Percentiles rank a stretch among this genome's conserved stretches.
Evolutionary conservation across 1,140 invertebrate species (phyloP).

Genomic region (Zaprionus lachaisei): DNA sequence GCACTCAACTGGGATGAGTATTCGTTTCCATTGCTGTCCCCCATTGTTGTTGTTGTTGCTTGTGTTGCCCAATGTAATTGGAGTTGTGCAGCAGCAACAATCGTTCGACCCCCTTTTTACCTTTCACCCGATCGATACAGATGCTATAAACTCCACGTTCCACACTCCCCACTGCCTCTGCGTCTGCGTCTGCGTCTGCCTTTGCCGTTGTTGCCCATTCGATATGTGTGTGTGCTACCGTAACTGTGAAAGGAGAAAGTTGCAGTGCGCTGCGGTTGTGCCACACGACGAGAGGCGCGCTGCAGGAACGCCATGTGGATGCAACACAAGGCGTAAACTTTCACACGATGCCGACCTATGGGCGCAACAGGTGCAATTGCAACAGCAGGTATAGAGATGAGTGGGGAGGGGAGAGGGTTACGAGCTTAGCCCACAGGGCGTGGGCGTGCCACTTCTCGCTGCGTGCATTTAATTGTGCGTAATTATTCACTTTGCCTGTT

Average conservation of each 20-base stretch:
- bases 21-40: slow-evolving; percentile 11
- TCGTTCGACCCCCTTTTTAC: slow-evolving; percentile 32
- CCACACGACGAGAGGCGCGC: too few relatives aligned
- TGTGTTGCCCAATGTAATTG: slow-evolving; percentile 18
- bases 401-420: neutral
- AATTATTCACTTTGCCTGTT: slow-evolving; percentile 75
- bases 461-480: slow-evolving; percentile 76
- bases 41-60: neutral
- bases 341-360: slow-evolving; percentile 36
- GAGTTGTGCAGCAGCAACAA: slow-evolving; percentile 20
- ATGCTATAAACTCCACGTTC: slow-evolving; percentile 39
- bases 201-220: neutral
- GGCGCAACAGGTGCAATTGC: slow-evolving; percentile 29
- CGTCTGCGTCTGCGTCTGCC: neutral
- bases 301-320: slow-evolving; percentile 20
- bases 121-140: slow-evolving; percentile 46
- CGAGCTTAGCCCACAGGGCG: neutral
- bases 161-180: neutral
- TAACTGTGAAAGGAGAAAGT: slow-evolving; percentile 66
- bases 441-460: slow-evolving; percentile 48
- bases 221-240: slow-evolving; percentile 3
- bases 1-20: slow-evolving; percentile 27
- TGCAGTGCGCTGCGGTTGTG: neutral
- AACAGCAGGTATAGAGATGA: neutral
- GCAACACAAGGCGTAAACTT: slow-evolving; percentile 43